Conservation (phyloP, 2,888 invertebrate species). For the Phaonia tiefii region DNA sequence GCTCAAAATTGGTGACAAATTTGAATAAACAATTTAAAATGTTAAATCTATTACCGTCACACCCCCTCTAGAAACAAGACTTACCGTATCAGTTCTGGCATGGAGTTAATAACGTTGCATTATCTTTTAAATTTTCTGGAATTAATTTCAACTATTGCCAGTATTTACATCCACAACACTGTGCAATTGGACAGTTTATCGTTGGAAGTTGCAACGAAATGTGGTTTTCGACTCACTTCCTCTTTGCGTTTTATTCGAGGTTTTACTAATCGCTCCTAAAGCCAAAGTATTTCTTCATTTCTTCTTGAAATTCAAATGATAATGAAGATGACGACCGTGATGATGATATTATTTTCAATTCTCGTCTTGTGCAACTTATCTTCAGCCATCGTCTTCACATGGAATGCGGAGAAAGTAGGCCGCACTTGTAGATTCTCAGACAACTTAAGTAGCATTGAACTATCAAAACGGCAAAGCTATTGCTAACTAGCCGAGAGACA, state of each 20-base stretch:
- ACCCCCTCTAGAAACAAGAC: too few species aligned
- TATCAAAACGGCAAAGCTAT: slow-evolving; percentile 60
- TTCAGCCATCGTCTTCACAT: slow-evolving; percentile 69
- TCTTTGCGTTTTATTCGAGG: slow-evolving; percentile 15
- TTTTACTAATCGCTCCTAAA: slow-evolving; percentile 49
- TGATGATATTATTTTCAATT: slow-evolving; percentile 26
- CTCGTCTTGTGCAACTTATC: slow-evolving; percentile 49
- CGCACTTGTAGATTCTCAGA: slow-evolving; percentile 76
- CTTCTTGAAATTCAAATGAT: slow-evolving; percentile 16
- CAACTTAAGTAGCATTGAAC: slow-evolving; percentile 69
- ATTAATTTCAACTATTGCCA: too few species aligned
- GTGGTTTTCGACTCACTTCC: slow-evolving; percentile 30
- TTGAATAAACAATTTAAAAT: too few species aligned
- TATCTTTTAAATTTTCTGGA: too few species aligned
- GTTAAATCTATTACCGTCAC: too few species aligned
- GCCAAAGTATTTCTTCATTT: slow-evolving; percentile 41
- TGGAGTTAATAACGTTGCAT: too few species aligned
- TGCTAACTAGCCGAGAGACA: slow-evolving; percentile 60
- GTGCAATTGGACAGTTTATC: background rate
- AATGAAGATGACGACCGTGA: background rate
- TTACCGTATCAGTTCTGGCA: too few species aligned
- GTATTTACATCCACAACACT: background rate
- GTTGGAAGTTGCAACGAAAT: background rate
- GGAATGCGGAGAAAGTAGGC: slow-evolving; percentile 81
- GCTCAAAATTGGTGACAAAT: too few species aligned